phyloP scores from a whole-genome alignment of 2,888 invertebrate species.

The Polietes domitor region DNA sequence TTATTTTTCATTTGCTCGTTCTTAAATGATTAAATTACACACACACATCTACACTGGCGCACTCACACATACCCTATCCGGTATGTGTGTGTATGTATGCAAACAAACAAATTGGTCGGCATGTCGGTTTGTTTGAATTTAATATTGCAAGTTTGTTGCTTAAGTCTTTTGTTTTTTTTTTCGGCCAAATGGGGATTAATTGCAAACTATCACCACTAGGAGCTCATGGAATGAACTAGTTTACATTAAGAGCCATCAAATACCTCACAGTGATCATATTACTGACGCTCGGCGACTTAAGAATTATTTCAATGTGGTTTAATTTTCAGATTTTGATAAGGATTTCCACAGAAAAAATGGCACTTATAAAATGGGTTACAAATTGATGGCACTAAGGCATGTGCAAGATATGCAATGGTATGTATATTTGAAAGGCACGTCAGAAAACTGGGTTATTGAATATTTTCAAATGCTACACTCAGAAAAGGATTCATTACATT shows the following conservation, averaged over 20 bases:
- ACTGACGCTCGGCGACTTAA: neutral
- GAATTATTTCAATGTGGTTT: neutral
- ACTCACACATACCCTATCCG: neutral
- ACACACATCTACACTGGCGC: neutral
- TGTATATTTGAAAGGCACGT: too few species aligned
- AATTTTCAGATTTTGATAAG: neutral
- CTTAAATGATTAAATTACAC: conserved; percentile 55
- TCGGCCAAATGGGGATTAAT: conserved; percentile 16
- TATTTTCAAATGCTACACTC: too few species aligned
- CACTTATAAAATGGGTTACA: neutral
- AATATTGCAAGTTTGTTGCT: conserved; percentile 54
- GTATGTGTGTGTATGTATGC: neutral
- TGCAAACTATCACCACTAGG: neutral
- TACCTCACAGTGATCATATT: neutral
- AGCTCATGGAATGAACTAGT: conserved; percentile 27
- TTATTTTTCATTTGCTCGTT: conserved; percentile 37
- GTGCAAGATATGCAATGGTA: too few species aligned
- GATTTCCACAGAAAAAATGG: neutral
- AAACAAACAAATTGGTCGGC: conserved; percentile 5
- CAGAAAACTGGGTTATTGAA: too few species aligned
- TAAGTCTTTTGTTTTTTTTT: conserved; percentile 52
- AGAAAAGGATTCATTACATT: too few species aligned
- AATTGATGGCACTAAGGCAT: too few species aligned
- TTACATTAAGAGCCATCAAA: neutral
- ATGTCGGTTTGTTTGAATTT: conserved; percentile 2